Base-by-base conservation (phyloP, 2,888 invertebrate species). In the Andricus quercusramuli region DNA sequence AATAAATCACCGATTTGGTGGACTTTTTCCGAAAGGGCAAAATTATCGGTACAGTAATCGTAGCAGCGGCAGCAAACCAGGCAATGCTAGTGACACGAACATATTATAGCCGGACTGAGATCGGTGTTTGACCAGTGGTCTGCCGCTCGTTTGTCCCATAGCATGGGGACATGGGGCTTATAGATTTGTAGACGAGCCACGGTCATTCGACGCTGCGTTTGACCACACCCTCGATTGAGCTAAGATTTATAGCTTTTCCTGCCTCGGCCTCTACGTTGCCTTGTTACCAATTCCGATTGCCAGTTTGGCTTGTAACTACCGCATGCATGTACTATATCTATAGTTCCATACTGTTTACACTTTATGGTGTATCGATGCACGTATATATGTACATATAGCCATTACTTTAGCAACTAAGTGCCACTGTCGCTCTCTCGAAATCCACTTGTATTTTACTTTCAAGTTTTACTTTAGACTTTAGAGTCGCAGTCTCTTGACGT, bases 191-290 rank as follows among this genome's bases (percentile, higher is more conserved):
- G 89, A 89, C 86, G 88, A 86, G 87, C 88, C 86, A 86, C 82
- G 89, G 88, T 89, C 88, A 89, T 88, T 89, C 89, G 89, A 87
- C 83, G 84, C 83, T 77, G 81, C 83, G 89, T 91, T 91, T 91
- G 92, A 92, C 92, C 92, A 92, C 92, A 92, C 92, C 91, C 92
- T 91, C 91, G 89, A 90, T 89, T 86, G 87, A 86, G 85, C 87
- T 87, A 90, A 91, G 92, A 92, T 92, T 92, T 92, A 92, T 92
- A 85, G 87, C 83, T 79, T 76, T 51, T 80, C 86, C 83, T 83
- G 84, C 84, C 84, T 84, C 83, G 83, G 81, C 82, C 80, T 80
- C 37, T 37, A 9, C 37, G 37, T 82, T 82, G 85, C 82, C 90
- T 90, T 87, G 90, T 90, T 90, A 89, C 90, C 90, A 87, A 89